phyloP scores from a whole-genome alignment of 2,888 invertebrate genomes.

The Patella pellucida region DNA sequence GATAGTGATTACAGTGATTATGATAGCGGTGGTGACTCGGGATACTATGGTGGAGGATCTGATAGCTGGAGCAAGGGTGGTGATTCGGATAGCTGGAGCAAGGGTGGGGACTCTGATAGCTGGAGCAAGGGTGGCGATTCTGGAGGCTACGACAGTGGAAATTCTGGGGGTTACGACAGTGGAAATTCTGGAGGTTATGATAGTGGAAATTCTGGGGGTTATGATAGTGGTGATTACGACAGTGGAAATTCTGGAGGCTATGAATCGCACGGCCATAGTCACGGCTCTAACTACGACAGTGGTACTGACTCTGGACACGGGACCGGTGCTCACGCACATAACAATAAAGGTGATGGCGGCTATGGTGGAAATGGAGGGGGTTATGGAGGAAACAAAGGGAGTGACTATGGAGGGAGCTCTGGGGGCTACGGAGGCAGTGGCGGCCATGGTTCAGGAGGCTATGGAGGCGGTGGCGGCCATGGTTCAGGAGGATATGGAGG shows the following conservation, averaged over 20 bases:
- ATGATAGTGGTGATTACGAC: not conserved
- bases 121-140: not conserved
- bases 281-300: not conserved
- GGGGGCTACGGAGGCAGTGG: slow-evolving; percentile 11
- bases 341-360: not conserved
- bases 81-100: not conserved
- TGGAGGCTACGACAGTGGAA: not conserved
- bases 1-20: slow-evolving; percentile 4
- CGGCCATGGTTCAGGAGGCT: not conserved
- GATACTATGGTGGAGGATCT: not conserved
- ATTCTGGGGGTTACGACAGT: not conserved
- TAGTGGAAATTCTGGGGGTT: not conserved
- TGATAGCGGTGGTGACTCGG: not conserved
- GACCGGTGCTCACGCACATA: not conserved
- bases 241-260: slow-evolving; percentile 11
- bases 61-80: not conserved
- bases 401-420: slow-evolving; percentile 13
- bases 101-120: not conserved
- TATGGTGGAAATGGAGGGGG: slow-evolving; percentile 22
- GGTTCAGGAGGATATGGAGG: slow-evolving; percentile 13
- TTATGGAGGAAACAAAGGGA: not conserved
- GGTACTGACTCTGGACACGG: not conserved
- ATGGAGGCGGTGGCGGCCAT: not conserved
- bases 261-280: not conserved
- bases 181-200: not conserved